These are phyloP conservation scores for Myotis yumanensis DNA, from an alignment of 2,113 vertebrate species.

Conservation along the genomic window DNA sequence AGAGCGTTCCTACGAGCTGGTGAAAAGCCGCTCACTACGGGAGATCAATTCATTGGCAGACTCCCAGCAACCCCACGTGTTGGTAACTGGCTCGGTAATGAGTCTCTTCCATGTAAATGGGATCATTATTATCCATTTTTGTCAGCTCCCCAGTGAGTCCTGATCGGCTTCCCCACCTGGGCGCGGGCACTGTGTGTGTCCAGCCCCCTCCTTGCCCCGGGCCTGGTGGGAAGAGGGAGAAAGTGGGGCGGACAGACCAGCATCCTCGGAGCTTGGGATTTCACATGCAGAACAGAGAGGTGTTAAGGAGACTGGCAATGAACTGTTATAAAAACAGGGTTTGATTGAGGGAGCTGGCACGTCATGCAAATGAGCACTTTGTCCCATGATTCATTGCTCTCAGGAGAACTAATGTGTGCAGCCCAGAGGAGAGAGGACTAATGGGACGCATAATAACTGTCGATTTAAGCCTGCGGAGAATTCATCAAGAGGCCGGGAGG, in stretches of 20 bases:
- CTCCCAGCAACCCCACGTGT: constrained; percentile 36
- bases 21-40: constrained; percentile 36
- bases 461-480: constrained; percentile 69
- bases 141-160: constrained; percentile 42
- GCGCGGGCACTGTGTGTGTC: background rate
- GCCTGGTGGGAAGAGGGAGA: background rate
- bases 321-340: constrained; percentile 72
- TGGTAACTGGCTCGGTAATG: constrained; percentile 47
- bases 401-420: constrained; percentile 71
- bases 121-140: constrained; percentile 60
- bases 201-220: background rate
- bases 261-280: constrained; percentile 24
- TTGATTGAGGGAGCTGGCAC: constrained; percentile 74
- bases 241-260: background rate
- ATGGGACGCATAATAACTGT: constrained; percentile 68
- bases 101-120: constrained; percentile 42
- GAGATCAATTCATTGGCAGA: constrained; percentile 61
- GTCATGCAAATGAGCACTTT: constrained; percentile 65
- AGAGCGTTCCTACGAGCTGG: constrained; percentile 47
- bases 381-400: constrained; percentile 70
- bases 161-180: constrained; percentile 37
- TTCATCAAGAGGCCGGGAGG: constrained; percentile 69
- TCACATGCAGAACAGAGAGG: constrained; percentile 69
- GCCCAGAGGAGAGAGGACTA: constrained; percentile 69
- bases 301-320: constrained; percentile 75